These are phyloP conservation scores for Paracentrotus lividus DNA, from an alignment of 53 echinoderm and acorn worm genomes.

Conservation along the genomic window DNA sequence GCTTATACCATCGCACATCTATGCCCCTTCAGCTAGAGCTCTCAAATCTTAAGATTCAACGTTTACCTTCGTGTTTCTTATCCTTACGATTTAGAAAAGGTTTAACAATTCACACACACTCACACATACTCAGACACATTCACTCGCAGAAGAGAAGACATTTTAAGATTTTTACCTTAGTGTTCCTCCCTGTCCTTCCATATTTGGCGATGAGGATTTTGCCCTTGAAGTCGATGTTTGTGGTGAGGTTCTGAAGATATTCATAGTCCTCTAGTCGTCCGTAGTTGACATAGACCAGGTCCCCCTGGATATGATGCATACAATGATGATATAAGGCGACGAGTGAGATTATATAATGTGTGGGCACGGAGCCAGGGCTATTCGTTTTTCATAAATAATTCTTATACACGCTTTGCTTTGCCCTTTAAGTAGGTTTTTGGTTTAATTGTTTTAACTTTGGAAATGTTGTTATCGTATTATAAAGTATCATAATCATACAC, in stretches of 20 bases:
- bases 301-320: conserved; percentile 67
- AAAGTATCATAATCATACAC: too few relatives aligned
- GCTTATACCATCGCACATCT: too few relatives aligned
- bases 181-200: conserved; percentile 62
- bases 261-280: conserved; percentile 72
- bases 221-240: conserved; percentile 71
- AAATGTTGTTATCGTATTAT: not conserved
- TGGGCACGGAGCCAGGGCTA: not conserved
- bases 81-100: too few relatives aligned
- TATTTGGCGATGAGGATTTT: conserved; percentile 80
- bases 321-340: not conserved
- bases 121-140: too few relatives aligned
- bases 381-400: not conserved
- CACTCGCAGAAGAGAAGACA: too few relatives aligned
- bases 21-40: too few relatives aligned
- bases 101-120: too few relatives aligned
- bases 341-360: not conserved
- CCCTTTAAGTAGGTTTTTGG: not conserved
- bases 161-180: conserved; percentile 64
- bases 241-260: conserved; percentile 64
- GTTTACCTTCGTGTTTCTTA: too few relatives aligned
- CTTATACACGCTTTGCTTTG: not conserved
- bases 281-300: conserved; percentile 80
- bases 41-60: too few relatives aligned
- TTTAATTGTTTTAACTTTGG: not conserved